Base-by-base conservation (phyloP, 2,888 invertebrate species). In the Ophion ventricosus region DNA sequence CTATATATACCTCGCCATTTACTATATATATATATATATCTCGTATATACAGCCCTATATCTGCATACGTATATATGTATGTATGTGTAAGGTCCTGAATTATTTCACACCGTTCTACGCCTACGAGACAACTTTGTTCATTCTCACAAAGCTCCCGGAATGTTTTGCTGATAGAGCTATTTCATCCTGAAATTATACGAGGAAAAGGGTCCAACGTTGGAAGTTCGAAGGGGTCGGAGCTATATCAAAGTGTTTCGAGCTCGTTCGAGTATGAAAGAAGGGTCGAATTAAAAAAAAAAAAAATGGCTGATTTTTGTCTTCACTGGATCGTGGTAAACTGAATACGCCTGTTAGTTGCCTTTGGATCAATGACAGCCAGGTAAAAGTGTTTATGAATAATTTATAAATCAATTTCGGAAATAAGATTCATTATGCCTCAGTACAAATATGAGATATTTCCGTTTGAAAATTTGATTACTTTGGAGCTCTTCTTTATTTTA, bases 81-180 rank as follows among this genome's bases (percentile, higher is more conserved):
- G 29, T 72, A 70, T 54, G 17, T 56, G 26, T 35, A 56, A 49
- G 63, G 61, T 54, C 54, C 54, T 70, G 70, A 76, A 83, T 83
- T 80, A 83, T 83, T 76, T 83, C 61, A 76, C 80, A 67, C 70
- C n/a, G 54, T 72, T 72, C 56, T 80, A 84, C 79, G 72, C 77
- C 77, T 74, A 64, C 76, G 72, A 80, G 80, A 59, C 69, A 80
- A 84, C 83, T 73, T 80, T 76, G 85, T 83, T 77, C 82, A 74
- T 84, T 77, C 73, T 80, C 78, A 72, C 75, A 86, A 86, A 79
- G 82, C 70, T 69, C 82, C 72, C 76, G 86, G 83, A 88, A 89
- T 88, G 87, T 90, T 89, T 87, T 87, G 90, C 89, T 89, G 89
- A 90, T 90, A 90, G 80, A 84, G 84, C 84, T 84, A 81, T 86